Evolutionary conservation across 2,888 invertebrate genomes (phyloP).

Genomic region (Heliconius sara): DNA sequence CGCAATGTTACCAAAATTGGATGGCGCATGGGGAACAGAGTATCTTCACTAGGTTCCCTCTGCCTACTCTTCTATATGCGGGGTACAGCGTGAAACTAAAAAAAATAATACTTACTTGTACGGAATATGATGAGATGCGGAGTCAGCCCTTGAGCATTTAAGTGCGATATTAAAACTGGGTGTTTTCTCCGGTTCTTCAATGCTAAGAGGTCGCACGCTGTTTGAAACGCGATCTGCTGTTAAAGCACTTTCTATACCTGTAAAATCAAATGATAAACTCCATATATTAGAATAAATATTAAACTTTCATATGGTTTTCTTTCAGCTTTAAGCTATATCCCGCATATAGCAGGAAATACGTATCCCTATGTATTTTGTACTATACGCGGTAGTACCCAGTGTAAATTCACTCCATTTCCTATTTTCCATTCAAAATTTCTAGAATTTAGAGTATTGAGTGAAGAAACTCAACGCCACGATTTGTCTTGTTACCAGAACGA

Average conservation of each 20-base stretch:
- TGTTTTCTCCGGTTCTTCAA: slow-evolving; percentile 42
- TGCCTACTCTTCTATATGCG: background rate
- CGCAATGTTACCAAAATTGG: background rate
- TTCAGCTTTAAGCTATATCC: background rate
- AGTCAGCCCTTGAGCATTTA: slow-evolving; percentile 61
- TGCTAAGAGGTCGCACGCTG: slow-evolving; percentile 45
- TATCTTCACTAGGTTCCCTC: background rate
- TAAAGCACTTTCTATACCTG: slow-evolving; percentile 45
- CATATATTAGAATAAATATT: background rate
- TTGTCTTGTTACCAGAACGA: no score
- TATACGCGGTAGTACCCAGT: no score
- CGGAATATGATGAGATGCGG: slow-evolving; percentile 60
- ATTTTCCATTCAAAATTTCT: no score
- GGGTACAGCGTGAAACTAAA: background rate
- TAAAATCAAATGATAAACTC: background rate
- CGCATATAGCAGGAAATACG: background rate
- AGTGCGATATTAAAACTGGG: slow-evolving; percentile 55
- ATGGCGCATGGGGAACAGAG: background rate
- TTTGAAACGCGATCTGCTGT: slow-evolving; percentile 47
- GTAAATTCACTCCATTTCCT: no score
- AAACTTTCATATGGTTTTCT: no score
- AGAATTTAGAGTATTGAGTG: no score
- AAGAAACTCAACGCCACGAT: no score
- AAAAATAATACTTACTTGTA: slow-evolving; percentile 63
- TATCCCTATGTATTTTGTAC: no score